phyloP scores from a whole-genome alignment of 2,888 invertebrate species.

The Caenorhabditis auriculariae region DNA sequence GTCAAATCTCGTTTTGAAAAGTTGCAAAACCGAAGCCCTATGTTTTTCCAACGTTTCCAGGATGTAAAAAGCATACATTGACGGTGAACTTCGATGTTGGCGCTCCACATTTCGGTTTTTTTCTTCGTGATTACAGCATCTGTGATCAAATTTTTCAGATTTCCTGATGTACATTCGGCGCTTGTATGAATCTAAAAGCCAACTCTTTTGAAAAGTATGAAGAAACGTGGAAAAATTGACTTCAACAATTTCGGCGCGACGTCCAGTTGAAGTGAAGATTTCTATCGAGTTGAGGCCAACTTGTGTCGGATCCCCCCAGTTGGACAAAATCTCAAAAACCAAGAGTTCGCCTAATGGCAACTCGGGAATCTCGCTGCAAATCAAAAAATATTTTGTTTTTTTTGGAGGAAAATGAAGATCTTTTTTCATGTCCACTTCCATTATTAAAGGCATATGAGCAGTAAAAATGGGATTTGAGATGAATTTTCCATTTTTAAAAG shows the following conservation, averaged over 20 bases:
- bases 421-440: too few species aligned
- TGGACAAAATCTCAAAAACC: slow-evolving; percentile 26
- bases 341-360: slow-evolving; percentile 33
- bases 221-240: background rate
- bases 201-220: background rate
- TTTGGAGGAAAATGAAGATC: too few species aligned
- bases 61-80: too few species aligned
- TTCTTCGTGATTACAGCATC: slow-evolving; percentile 15
- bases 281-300: slow-evolving; percentile 57
- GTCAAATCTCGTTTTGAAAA: too few species aligned
- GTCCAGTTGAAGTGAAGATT: slow-evolving; percentile 51
- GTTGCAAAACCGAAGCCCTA: too few species aligned
- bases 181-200: slow-evolving; percentile 22
- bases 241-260: slow-evolving; percentile 33
- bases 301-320: slow-evolving; percentile 43
- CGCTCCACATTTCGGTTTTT: slow-evolving; percentile 25
- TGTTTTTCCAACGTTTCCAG: too few species aligned
- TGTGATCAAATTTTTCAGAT: slow-evolving; percentile 27
- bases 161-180: slow-evolving; percentile 12
- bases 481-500: too few species aligned
- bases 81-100: slow-evolving; percentile 3
- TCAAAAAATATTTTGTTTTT: too few species aligned
- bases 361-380: slow-evolving; percentile 44
- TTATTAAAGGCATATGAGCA: too few species aligned
- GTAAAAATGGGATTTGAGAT: too few species aligned